Base-by-base conservation (phyloP, 2,797 vertebrate species). In the Poecilia gillii region DNA sequence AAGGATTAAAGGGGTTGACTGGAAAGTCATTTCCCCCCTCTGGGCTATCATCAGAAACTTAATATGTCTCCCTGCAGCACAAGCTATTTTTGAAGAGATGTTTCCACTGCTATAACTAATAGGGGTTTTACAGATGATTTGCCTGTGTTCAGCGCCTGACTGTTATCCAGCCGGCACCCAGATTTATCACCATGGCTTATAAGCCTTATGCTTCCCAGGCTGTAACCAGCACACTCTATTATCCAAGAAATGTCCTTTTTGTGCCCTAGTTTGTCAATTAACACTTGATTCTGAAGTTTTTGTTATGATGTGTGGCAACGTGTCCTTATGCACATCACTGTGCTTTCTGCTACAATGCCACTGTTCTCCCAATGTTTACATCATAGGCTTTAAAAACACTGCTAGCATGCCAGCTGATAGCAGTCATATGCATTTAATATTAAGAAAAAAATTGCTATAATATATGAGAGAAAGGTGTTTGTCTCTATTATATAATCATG, bases 11-110 rank as follows among this genome's bases (percentile, higher is more conserved):
- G 81, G 53, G 70, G 74, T 75, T 86, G 1, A 33, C 36, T 53
- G 20, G 25, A 79, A 86, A 88, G 81, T 12, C 9, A 5, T 13
- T 82, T 84, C 51, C 83, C 64, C 81, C 82, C 80, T 76, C 59
- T 79, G 55, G 57, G 47, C 74, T 80, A 78, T 78, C 23, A 36
- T 88, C 68, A 83, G 75, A 39, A 76, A 74, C 31, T 75, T 12
- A 55, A 81, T 66, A 70, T n/a, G 70, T 75, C 14, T 55, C 53
- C 25, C 47, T 2, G 16, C 33, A 78, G 71, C 74, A 49, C 36
- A 75, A 53, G 49, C 41, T 76, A 8, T 83, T 88, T 87, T 77
- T 47, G n/a, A 20, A 74, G 18, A 7, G 28, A 71, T 73, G 57
- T 46, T 76, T 43, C 41, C 28, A 76, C 25, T 36, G 11, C 55